Conservation (phyloP, 2,113 vertebrate species). For the Myiozetetes cayanensis region DNA sequence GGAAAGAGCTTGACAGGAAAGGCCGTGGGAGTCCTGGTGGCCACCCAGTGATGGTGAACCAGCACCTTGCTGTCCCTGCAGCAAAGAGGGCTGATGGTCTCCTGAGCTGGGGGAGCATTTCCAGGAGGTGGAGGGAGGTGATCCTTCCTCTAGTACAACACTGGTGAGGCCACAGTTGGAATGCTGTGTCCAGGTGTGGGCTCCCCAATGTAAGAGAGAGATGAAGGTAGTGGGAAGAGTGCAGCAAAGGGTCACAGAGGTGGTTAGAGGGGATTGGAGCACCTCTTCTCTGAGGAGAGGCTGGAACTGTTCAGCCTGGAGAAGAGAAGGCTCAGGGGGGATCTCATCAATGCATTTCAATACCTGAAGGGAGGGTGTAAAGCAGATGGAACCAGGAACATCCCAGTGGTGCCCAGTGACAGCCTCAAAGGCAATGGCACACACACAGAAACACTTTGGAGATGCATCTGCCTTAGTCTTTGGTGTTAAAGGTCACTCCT, state of each 20-base stretch:
- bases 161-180: neutral
- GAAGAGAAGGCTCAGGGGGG: neutral
- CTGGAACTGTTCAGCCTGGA: neutral
- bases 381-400: neutral
- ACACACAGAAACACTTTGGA: neutral
- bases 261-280: neutral
- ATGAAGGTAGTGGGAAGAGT: neutral
- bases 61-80: neutral
- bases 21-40: neutral
- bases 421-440: neutral
- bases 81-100: neutral
- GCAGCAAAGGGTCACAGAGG: fast-evolving
- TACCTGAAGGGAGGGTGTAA: neutral
- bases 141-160: neutral
- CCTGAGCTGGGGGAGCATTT: neutral
- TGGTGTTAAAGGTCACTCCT: neutral
- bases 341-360: neutral
- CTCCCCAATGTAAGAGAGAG: neutral
- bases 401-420: neutral
- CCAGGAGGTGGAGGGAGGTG: neutral
- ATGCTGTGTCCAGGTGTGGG: neutral
- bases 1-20: neutral
- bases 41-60: neutral
- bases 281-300: neutral
- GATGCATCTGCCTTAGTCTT: neutral